Percentiles rank a stretch among this genome's conserved stretches.
phyloP scores from a whole-genome alignment of 2,888 invertebrate species.

The Cremastobaeus sp. region DNA sequence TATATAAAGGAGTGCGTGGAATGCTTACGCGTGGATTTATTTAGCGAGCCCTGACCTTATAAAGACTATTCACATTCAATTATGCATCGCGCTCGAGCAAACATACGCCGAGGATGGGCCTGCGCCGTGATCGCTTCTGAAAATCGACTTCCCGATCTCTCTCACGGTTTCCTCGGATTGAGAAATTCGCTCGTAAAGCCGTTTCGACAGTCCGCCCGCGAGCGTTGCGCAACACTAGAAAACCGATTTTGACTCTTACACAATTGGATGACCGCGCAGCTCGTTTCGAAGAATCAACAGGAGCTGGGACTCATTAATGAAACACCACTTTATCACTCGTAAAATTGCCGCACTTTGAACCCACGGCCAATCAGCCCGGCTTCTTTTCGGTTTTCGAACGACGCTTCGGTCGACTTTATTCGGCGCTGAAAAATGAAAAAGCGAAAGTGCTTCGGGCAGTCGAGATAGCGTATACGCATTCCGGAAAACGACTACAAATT shows the following conservation, averaged over 20 bases:
- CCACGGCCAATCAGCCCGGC: too few species aligned
- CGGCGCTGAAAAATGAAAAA: slow-evolving; percentile 31
- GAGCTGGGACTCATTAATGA: too few species aligned
- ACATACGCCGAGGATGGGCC: too few species aligned
- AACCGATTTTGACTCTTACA: slow-evolving; percentile 36
- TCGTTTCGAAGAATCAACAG: slow-evolving; percentile 4
- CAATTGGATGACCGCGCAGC: background rate
- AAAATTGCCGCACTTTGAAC: too few species aligned
- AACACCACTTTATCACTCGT: too few species aligned
- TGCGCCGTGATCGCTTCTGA: background rate
- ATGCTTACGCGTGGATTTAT: slow-evolving; percentile 62
- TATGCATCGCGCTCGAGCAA: slow-evolving; percentile 26
- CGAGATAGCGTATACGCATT: slow-evolving; percentile 24
- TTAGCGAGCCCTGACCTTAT: slow-evolving; percentile 62
- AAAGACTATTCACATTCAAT: slow-evolving; percentile 52
- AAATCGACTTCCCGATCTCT: slow-evolving; percentile 6
- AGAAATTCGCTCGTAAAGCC: slow-evolving; percentile 25
- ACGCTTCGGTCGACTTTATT: background rate
- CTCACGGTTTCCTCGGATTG: slow-evolving; percentile 18
- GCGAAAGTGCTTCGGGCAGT: slow-evolving; percentile 42
- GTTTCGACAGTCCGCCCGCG: slow-evolving; percentile 19
- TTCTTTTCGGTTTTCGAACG: background rate
- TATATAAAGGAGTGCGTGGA: slow-evolving; percentile 59
- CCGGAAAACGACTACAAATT: slow-evolving; percentile 19
- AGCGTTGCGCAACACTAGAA: slow-evolving; percentile 29